Evolutionary conservation across 1,140 invertebrate species (phyloP).

Genomic region (Papilio helenus): DNA sequence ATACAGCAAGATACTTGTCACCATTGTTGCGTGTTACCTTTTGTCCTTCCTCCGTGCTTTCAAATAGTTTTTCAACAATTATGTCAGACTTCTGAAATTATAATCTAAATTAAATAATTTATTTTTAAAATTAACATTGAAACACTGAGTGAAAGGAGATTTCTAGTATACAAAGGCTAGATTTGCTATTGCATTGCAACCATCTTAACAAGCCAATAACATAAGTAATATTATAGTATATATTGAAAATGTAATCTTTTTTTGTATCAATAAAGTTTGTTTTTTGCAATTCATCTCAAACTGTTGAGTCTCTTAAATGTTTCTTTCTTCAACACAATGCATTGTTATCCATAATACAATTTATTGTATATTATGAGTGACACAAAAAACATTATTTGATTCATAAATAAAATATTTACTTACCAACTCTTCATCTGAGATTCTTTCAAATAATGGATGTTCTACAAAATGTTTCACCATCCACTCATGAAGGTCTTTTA

Average conservation of each 20-base stretch:
- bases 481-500: conserved; percentile 98
- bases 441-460: conserved; percentile 94
- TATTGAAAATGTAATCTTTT: neutral
- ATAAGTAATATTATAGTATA: neutral
- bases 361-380: neutral
- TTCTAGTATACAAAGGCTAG: no score
- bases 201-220: neutral
- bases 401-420: conserved; percentile 50
- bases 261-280: neutral
- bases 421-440: conserved; percentile 90
- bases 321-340: no score
- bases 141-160: neutral
- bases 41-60: conserved; percentile 98
- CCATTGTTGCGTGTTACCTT: conserved; percentile 98
- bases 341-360: neutral
- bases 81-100: conserved; percentile 89
- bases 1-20: conserved; percentile 96
- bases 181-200: neutral
- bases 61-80: conserved; percentile 93
- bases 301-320: neutral
- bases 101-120: conserved; percentile 36
- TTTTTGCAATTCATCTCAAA: neutral
- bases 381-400: neutral
- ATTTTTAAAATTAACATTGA: conserved; percentile 19
- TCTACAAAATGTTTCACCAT: conserved; percentile 96